phyloP scores from a whole-genome alignment of 2,797 vertebrate genomes.

The Darevskia mixta region DNA sequence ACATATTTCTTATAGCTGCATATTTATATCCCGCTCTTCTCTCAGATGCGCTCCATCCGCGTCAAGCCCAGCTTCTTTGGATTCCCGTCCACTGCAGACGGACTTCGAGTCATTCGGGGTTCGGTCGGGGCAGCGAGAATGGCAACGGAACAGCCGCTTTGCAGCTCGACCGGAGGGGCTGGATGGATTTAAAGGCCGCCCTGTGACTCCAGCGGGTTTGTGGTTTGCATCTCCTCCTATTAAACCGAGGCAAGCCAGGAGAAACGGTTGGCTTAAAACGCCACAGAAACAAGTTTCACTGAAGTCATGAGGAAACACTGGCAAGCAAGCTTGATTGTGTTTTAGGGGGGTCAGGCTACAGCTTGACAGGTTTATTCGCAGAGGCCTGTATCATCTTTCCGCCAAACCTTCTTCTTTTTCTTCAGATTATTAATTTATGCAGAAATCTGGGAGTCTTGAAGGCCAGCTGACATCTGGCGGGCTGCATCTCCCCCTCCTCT shows the following conservation, averaged over 20 bases:
- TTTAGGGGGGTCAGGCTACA: neutral
- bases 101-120: neutral
- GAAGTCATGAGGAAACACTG: neutral
- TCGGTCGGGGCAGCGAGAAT: neutral
- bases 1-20: neutral
- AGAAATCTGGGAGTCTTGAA: neutral
- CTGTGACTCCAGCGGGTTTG: neutral
- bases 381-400: neutral
- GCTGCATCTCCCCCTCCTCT: neutral
- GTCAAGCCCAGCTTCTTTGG: neutral
- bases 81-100: neutral
- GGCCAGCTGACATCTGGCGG: neutral
- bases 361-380: neutral
- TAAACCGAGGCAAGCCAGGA: neutral
- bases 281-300: neutral
- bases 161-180: neutral
- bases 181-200: neutral
- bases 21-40: neutral
- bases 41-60: neutral
- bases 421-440: constrained; percentile 15
- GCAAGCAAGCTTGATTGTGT: neutral
- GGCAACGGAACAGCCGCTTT: neutral
- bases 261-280: neutral
- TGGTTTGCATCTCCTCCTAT: neutral
- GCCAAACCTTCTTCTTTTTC: neutral